Percentiles rank a stretch among this genome's conserved stretches.
These are phyloP conservation scores for Tenthredo mesomela DNA, from an alignment of 2,888 invertebrate species.

Conservation along the genomic window DNA sequence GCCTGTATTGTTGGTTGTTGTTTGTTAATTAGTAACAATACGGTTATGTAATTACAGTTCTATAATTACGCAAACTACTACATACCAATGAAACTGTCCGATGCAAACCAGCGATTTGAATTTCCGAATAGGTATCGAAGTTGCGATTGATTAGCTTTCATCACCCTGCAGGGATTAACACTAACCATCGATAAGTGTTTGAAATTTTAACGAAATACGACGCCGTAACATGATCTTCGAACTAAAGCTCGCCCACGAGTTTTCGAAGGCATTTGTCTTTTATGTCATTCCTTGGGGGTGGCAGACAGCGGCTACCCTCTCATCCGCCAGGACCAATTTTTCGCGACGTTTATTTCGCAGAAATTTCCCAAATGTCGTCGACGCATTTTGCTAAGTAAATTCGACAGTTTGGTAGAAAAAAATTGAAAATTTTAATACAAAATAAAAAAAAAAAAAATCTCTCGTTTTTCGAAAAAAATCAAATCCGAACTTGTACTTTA, in stretches of 20 bases:
- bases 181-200: neutral
- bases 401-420: neutral
- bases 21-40: neutral
- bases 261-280: slow-evolving; percentile 28
- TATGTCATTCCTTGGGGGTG: slow-evolving; percentile 25
- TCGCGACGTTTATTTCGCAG: neutral
- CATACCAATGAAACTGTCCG: neutral
- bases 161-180: neutral
- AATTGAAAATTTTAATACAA: neutral
- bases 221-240: neutral
- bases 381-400: neutral
- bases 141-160: neutral
- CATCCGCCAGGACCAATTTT: neutral
- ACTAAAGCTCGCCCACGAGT: neutral
- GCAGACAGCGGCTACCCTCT: slow-evolving; percentile 3
- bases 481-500: neutral
- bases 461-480: neutral
- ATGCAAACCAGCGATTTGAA: neutral
- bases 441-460: neutral
- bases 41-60: neutral
- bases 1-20: neutral
- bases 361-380: neutral
- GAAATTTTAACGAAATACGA: slow-evolving; percentile 19
- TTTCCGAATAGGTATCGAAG: neutral
- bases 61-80: neutral